Base-by-base conservation (phyloP, 2,888 invertebrate genomes). In the Andrena bicolor region DNA sequence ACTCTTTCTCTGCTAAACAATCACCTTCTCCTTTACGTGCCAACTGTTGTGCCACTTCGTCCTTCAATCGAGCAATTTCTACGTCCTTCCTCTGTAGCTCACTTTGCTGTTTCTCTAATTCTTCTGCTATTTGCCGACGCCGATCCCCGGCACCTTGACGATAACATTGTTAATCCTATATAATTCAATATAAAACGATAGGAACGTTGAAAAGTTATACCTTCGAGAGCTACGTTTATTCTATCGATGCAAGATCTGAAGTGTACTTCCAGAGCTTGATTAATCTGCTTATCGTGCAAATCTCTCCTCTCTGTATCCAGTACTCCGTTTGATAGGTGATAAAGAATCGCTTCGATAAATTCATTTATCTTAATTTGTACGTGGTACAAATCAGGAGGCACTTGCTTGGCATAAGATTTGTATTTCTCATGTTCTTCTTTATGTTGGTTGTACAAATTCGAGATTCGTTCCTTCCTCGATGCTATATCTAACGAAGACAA, bases 81-180 rank as follows among this genome's bases (percentile, higher is more conserved):
- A 69, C 58, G 7, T 90, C 80, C 49, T 86, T 88, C 28, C 66
- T 76, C 13, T 82, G 79, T 16, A 90, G 61, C 32, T 90, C 85
- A 4, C 86, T 80, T 8, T 90, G 88, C 13, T 90, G 89, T 48
- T 83, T 87, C 10, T 84, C 82, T 35, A 91, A 81, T 26, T 89
- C 87, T 30, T 75, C 64, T 2, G 86, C 64, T 16, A 88, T 84
- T 16, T 85, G 77, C 6, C 68, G 58, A 1, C 74, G 80, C 7
- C 89, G 83, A 71, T 91, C 87, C 48, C 85, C 88, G 53, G 89
- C 88, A 71, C 89, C 91, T 91, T 64, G 53, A 61, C 20, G 51
- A 66, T 60, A 56, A n/a, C 13, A 69, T 28, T 72, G 60, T 56
- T 56, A 26, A 30, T 20, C 28, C 30, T n/a, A 49, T 23, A 8